A percentile compares a stretch with the other conserved stretches of the same genome.
Evolutionary conservation across 2,797 vertebrate genomes (phyloP).

Genomic region (Gila robusta): DNA sequence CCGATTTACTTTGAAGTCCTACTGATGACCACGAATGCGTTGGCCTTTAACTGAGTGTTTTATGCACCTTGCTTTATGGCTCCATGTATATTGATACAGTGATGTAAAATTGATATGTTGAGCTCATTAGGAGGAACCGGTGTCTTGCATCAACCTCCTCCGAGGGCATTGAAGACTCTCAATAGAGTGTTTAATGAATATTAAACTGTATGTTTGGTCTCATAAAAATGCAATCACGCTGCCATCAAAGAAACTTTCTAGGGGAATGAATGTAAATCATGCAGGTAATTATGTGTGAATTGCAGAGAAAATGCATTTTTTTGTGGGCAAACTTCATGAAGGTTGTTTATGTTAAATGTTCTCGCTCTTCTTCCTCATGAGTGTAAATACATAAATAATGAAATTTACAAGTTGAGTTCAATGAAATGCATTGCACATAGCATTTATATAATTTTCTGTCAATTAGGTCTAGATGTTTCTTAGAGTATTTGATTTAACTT

Average conservation of each 20-base stretch:
- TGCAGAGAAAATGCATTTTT: slow-evolving; percentile 4
- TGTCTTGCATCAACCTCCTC: slow-evolving; percentile 30
- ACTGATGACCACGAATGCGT: not conserved
- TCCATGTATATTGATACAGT: slow-evolving; percentile 36
- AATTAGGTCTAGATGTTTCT: not conserved
- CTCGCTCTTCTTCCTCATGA: not conserved
- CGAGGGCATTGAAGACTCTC: slow-evolving; percentile 21
- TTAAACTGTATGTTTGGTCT: slow-evolving; percentile 34
- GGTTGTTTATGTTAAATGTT: not conserved
- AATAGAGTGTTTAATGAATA: slow-evolving; percentile 37
- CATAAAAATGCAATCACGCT: slow-evolving; percentile 33
- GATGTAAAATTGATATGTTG: slow-evolving; percentile 43
- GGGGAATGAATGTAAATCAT: slow-evolving; percentile 15
- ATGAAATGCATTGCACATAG: not conserved
- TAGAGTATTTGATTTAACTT: not conserved
- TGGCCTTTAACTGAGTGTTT: slow-evolving; percentile 18
- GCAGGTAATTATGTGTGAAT: slow-evolving; percentile 28
- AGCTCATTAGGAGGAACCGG: slow-evolving; percentile 18
- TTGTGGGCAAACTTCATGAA: not conserved
- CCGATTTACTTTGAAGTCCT: not conserved
- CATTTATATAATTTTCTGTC: not conserved
- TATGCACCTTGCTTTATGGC: slow-evolving; percentile 38
- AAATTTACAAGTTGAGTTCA: not conserved
- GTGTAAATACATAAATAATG: not conserved
- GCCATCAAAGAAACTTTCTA: slow-evolving; percentile 15